phyloP scores from a whole-genome alignment of 92 coral and sea anemone species.

The Paragorgia papillata region DNA sequence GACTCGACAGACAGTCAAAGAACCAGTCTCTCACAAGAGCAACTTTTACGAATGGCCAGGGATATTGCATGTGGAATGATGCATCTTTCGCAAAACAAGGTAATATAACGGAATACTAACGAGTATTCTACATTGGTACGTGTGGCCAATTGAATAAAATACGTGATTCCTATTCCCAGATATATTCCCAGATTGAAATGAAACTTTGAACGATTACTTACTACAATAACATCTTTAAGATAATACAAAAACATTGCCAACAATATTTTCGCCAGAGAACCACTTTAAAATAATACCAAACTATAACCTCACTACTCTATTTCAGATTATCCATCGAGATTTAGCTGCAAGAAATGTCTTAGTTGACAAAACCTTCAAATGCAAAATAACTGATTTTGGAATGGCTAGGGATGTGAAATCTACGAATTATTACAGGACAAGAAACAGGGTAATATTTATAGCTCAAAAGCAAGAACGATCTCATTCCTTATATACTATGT shows the following conservation, averaged over 20 bases:
- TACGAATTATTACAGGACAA: conserved; percentile 48
- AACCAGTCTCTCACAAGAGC: conserved; percentile 38
- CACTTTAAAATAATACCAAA: not conserved
- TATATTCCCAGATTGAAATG: no score
- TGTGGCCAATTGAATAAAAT: no score
- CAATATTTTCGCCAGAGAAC: no score
- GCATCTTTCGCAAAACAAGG: conserved; percentile 61
- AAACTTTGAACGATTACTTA: no score
- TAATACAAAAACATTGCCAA: no score
- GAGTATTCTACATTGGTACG: no score
- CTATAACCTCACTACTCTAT: not conserved
- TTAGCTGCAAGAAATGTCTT: conserved; percentile 71
- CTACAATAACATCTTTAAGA: no score
- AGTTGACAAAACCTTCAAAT: conserved; percentile 56
- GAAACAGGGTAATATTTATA: conserved; percentile 56
- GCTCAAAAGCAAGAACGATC: no score
- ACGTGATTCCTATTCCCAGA: no score
- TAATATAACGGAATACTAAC: no score
- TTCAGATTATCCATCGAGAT: conserved; percentile 69
- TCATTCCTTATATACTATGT: no score
- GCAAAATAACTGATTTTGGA: conserved; percentile 76
- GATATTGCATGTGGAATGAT: conserved; percentile 74
- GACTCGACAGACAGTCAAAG: conserved; percentile 24
- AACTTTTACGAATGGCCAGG: conserved; percentile 62
- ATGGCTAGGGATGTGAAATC: conserved; percentile 65